Percentiles rank a stretch among this genome's conserved stretches.
Conservation (phyloP, 2,797 vertebrate genomes). For the Premnoplex brunnescens region DNA sequence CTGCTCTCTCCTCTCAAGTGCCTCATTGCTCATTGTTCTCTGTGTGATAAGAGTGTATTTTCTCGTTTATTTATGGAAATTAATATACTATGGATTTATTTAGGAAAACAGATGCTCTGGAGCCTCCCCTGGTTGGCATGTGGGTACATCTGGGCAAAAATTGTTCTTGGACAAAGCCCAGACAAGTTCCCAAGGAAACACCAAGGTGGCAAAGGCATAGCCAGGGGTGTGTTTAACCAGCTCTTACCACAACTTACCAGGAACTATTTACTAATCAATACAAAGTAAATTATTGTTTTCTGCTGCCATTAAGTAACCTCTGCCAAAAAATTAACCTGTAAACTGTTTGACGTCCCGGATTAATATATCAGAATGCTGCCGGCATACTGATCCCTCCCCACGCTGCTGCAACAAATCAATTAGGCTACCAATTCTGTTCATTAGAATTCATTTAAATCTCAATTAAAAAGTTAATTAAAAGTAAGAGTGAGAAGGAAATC, state of each 20-base stretch:
- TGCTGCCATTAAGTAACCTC: constrained; percentile 53
- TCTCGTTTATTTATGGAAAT: not conserved
- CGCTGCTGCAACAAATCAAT: constrained; percentile 79
- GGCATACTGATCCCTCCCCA: constrained; percentile 65
- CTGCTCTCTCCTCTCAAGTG: constrained; percentile 51
- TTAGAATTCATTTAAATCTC: constrained; percentile 82
- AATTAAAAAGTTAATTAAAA: constrained; percentile 83
- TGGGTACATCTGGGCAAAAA: not conserved
- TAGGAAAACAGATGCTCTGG: not conserved
- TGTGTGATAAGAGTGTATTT: constrained; percentile 29
- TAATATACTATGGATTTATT: not conserved
- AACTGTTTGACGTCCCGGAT: constrained; percentile 61
- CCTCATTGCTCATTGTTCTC: constrained; percentile 37
- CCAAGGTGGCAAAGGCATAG: not conserved
- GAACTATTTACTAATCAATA: constrained; percentile 18
- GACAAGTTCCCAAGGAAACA: not conserved
- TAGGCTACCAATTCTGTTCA: constrained; percentile 79
- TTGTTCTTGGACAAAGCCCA: not conserved
- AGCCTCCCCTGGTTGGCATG: not conserved
- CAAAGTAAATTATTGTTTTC: constrained; percentile 56
- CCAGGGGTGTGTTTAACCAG: not conserved
- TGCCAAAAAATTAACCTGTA: constrained; percentile 75
- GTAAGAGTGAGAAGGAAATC: constrained; percentile 77
- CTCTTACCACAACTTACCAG: not conserved
- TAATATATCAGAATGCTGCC: constrained; percentile 57